Conservation (phyloP, 2,113 vertebrate genomes). For the Xenus cinereus region DNA sequence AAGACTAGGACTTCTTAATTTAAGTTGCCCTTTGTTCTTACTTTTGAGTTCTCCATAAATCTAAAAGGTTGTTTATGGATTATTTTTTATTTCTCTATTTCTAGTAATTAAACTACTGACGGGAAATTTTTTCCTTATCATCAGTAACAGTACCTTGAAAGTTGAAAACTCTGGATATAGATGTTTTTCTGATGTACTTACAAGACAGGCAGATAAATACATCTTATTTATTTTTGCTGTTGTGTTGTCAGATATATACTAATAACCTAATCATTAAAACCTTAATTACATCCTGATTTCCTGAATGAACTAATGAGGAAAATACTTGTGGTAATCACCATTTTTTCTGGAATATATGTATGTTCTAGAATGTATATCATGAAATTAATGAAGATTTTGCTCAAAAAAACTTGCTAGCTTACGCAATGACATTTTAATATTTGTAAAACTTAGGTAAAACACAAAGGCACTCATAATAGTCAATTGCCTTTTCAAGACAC, state of each 20-base stretch:
- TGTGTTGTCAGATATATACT: not conserved
- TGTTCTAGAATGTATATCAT: not conserved
- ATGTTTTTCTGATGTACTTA: not conserved
- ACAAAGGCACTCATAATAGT: not conserved
- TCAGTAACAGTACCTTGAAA: not conserved
- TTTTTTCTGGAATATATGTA: not conserved
- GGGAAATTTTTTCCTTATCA: constrained; percentile 14
- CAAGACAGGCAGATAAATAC: not conserved
- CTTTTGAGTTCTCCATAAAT: constrained; percentile 68
- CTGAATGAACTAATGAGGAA: not conserved
- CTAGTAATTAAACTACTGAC: constrained; percentile 37
- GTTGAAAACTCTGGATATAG: not conserved
- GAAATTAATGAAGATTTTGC: not conserved
- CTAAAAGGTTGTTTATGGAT: constrained; percentile 55
- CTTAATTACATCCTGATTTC: constrained; percentile 3
- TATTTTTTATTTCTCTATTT: constrained; percentile 63
- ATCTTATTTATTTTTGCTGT: not conserved
- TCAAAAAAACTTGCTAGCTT: not conserved
- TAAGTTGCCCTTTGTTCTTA: constrained; percentile 80
- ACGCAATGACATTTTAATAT: not conserved
- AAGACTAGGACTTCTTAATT: constrained; percentile 72
- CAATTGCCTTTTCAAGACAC: not conserved
- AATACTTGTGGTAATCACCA: constrained; percentile 22
- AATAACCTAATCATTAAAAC: constrained; percentile 21
- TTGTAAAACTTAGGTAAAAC: not conserved